Base-by-base conservation (phyloP, 2,113 vertebrate species). In the Eolophus roseicapilla region DNA sequence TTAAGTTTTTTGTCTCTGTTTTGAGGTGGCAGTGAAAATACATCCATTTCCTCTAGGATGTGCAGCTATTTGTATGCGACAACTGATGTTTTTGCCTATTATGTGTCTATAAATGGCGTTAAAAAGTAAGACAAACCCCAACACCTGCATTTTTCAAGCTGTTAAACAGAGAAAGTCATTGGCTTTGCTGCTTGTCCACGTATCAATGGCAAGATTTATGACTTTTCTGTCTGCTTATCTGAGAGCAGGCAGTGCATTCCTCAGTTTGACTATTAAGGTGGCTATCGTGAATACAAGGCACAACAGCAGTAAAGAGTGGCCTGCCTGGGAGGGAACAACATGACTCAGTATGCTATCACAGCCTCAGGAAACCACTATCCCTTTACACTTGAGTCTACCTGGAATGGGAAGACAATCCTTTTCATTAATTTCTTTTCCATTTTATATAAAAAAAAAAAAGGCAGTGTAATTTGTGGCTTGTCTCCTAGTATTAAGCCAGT, bases 191-290 rank as follows among this genome's bases (percentile, higher is more conserved):
- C 73, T 92, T 70, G 68, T 94, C 78, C 46, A 46, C 44, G 9
- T 39, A 81, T 7, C 39, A 92, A 47, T 84, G 70, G 70, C 37
- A 88, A 96, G 69, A 95, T 94, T 94, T 93, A 94, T 76, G 67
- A 65, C 68, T 73, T 55, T 74, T 60, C 63, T 67, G 25, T 44
- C 31, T 76, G 57, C 69, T 96, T 97, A 95, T 94, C 92, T 86
- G 53, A 90, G 29, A 82, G 18, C 63, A 74, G 74, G n/a, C 60
- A 68, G n/a, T 84, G 39, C 75, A 71, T 67, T 88, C 76, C 18
- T 86, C 64, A 74, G 53, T 92, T 97, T 91, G 81, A 28, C 91
- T 96, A 68, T 95, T 96, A 92, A 82, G 77, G 77, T 47, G 41
- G 33, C 17, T 62, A 39, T 86, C 18, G 18, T 49, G 63, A 92